These are phyloP conservation scores for Valencia hispanica DNA, from an alignment of 2,797 vertebrate species.

Conservation along the genomic window DNA sequence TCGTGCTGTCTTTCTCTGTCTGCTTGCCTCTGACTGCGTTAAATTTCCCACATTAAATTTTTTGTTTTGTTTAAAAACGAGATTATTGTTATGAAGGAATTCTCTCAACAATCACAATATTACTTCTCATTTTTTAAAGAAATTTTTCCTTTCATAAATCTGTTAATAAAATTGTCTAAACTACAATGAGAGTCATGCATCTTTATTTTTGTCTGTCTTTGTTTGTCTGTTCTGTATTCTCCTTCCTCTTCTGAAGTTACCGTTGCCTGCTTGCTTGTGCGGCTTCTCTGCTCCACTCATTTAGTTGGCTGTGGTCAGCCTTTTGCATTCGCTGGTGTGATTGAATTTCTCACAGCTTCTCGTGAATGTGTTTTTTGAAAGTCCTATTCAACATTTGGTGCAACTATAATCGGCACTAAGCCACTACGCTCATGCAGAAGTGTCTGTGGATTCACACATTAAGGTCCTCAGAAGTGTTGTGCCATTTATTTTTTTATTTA, in stretches of 20 bases:
- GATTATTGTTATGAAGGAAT: conserved; percentile 30
- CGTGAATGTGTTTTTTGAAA: conserved; percentile 79
- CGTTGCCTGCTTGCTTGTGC: conserved; percentile 50
- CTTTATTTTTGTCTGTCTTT: conserved; percentile 52
- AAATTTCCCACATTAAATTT: background rate
- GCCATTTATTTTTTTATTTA: conserved; percentile 54
- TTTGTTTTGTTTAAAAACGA: conserved; percentile 1
- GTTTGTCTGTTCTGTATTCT: conserved; percentile 42
- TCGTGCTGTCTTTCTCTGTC: conserved; percentile 53
- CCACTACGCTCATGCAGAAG: conserved; percentile 76
- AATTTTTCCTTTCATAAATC: conserved; percentile 27
- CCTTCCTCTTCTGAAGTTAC: conserved; percentile 56
- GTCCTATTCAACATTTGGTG: conserved; percentile 81
- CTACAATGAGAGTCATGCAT: conserved; percentile 35
- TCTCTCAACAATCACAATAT: conserved; percentile 23
- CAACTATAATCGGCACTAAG: conserved; percentile 79
- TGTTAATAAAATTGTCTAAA: conserved; percentile 27
- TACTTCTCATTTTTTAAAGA: conserved; percentile 34
- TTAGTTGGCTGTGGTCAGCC: conserved; percentile 76
- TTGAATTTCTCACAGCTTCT: conserved; percentile 80
- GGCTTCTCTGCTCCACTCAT: conserved; percentile 60
- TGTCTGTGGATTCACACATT: conserved; percentile 77
- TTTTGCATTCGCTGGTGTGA: conserved; percentile 75
- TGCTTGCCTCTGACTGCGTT: conserved; percentile 29
- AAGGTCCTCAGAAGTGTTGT: conserved; percentile 69